Base-by-base conservation (phyloP, 1,140 invertebrate genomes). In the Bombus superbus region DNA sequence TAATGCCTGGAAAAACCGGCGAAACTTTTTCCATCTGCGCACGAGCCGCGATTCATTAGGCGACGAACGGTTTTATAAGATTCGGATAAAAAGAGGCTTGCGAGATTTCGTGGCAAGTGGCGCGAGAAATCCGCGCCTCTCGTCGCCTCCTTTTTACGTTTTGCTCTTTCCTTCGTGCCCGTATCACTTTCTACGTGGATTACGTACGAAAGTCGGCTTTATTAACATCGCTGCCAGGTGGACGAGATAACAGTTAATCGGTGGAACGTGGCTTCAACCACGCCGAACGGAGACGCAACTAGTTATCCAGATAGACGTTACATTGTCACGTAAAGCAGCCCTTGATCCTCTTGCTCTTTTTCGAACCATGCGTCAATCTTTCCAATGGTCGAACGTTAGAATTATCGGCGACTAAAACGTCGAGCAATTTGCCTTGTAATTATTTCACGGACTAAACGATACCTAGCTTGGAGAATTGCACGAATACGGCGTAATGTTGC, bases 201-300 rank as follows among this genome's bases (percentile, higher is more conserved):
- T 79, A 71, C 64, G 71, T 72, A 62, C 76, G 69, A 44, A 53
- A 81, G 77, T 81, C 22, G 35, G 82, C 59, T 32, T 57, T 73
- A 62, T 80, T 85, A 85, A 85, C 77, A 72, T 72, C 68, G 47
- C 38, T 32, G 72, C 57, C 83, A 71, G 66, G 83, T 85, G 76
- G 75, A 84, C 53, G 47, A 85, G 83, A 85, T 85, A 85, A 85
- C 69, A 66, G 57, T 64, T 81, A 85, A 85, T 85, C 83, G 73
- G 5, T 53, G 57, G 15, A 32, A 80, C 83, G 77, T 81, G 69
- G 66, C 18, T 47, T 66, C 42, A 47, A 69, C 25, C 44, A 1
- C 4, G 59, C n/a, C 42, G 11, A 64, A 66, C 35, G 35, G 3
- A 64, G 81, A 68, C 72, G 57, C 69, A n/a, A 73, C 53, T 62